A percentile compares a stretch with the other conserved stretches of the same genome.
Conservation (phyloP, 2,113 vertebrate genomes). For the Gymnobelideus leadbeateri region DNA sequence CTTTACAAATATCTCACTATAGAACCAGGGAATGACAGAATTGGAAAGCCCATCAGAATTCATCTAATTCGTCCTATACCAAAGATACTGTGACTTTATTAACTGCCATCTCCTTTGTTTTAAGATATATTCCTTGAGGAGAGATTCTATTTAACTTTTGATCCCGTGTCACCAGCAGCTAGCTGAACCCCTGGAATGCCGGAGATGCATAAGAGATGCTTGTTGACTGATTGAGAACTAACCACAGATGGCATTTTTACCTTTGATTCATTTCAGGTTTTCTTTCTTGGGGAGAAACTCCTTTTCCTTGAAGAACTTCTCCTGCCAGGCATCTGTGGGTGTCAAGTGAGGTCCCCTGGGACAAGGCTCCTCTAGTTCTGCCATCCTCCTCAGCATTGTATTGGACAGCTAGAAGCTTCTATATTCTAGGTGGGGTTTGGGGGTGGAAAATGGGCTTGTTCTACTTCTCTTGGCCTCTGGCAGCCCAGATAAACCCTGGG, state of each 20-base stretch:
- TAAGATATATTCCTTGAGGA: not conserved
- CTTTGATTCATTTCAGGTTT: not conserved
- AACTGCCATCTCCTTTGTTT: not conserved
- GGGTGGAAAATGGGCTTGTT: not conserved
- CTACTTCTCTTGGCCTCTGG: not conserved
- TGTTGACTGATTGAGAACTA: not conserved
- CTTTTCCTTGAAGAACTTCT: not conserved
- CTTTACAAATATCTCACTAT: not conserved
- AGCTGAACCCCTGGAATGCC: not conserved
- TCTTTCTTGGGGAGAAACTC: not conserved
- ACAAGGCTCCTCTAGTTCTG: not conserved
- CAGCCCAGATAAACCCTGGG: not conserved
- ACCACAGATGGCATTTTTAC: not conserved
- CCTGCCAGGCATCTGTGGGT: not conserved
- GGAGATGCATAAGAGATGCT: not conserved
- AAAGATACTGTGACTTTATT: not conserved
- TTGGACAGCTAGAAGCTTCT: not conserved
- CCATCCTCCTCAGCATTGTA: not conserved
- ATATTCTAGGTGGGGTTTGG: not conserved
- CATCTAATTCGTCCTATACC: not conserved
- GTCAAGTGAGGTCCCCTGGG: not conserved
- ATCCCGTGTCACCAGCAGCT: not conserved
- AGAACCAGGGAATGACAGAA: not conserved
- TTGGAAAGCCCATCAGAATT: not conserved
- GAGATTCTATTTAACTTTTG: not conserved